Percentiles rank a stretch among this genome's conserved stretches.
These are phyloP conservation scores for Chiroxiphia lanceolata DNA, from an alignment of 2,797 vertebrate species.

Conservation along the genomic window DNA sequence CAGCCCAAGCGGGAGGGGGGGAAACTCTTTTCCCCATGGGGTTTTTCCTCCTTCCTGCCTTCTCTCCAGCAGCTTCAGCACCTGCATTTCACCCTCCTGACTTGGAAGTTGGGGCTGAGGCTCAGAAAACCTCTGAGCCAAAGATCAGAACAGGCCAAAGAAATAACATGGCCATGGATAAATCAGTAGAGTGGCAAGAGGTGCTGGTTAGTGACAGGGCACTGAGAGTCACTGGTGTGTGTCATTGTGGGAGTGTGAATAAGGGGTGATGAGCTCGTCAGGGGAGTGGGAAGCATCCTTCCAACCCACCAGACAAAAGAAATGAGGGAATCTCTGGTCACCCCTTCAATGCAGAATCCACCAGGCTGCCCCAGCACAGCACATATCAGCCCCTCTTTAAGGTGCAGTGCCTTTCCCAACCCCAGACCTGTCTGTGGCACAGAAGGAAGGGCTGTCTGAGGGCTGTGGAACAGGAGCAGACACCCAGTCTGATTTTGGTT, in stretches of 20 bases:
- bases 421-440: not conserved
- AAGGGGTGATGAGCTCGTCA: not conserved
- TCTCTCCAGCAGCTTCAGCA: not conserved
- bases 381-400: not conserved
- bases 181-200: not conserved
- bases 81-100: not conserved
- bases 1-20: not conserved
- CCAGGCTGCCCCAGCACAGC: not conserved
- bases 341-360: not conserved
- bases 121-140: not conserved
- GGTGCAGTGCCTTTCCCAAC: not conserved
- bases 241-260: accelerated
- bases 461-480: not conserved
- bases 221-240: accelerated
- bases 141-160: not conserved
- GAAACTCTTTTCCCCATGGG: not conserved
- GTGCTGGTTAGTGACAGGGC: not conserved
- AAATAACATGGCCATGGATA: not conserved
- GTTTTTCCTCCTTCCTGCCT: not conserved
- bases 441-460: not conserved
- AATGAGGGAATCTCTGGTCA: not conserved
- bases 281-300: not conserved
- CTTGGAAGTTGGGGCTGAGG: not conserved
- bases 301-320: not conserved
- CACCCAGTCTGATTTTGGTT: not conserved